A percentile compares a stretch with the other conserved stretches of the same genome.
phyloP scores from a whole-genome alignment of 1,140 invertebrate genomes.

The Sitophilus oryzae region DNA sequence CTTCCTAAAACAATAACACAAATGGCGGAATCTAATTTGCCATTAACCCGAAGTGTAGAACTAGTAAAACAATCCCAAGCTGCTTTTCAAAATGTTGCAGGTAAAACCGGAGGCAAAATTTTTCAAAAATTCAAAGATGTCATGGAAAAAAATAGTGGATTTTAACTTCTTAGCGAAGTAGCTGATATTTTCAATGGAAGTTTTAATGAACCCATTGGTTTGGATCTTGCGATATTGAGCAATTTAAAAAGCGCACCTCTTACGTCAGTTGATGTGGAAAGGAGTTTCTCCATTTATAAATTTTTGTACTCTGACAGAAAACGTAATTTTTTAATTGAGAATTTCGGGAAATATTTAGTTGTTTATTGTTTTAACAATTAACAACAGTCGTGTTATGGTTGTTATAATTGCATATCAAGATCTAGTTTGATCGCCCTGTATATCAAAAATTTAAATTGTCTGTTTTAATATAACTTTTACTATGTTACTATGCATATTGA shows the following conservation, averaged over 20 bases:
- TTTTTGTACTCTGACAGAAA: neutral
- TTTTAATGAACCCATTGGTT: neutral
- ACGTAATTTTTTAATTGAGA: neutral
- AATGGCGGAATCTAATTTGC: neutral
- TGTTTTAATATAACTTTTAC: no score
- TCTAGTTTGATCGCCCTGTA: no score
- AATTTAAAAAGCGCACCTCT: constrained; percentile 2
- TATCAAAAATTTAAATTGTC: no score
- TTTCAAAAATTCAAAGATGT: neutral
- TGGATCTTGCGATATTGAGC: neutral
- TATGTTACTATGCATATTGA: no score
- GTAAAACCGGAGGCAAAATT: neutral
- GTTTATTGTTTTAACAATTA: no score
- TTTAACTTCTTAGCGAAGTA: neutral
- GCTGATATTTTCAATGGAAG: neutral
- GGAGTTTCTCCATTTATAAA: constrained; percentile 2
- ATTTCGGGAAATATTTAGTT: neutral
- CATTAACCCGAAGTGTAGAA: neutral
- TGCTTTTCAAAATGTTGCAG: no score
- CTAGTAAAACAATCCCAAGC: constrained; percentile 1
- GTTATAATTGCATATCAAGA: no score
- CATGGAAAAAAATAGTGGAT: neutral
- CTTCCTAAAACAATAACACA: constrained; percentile 1
- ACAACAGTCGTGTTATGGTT: no score
- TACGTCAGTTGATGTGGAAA: constrained; percentile 4